Evolutionary conservation across 1,140 invertebrate species (phyloP), one percentile per base, ranked within the genome.

Genomic region (Trachymyrmex septentrionalis): DNA sequence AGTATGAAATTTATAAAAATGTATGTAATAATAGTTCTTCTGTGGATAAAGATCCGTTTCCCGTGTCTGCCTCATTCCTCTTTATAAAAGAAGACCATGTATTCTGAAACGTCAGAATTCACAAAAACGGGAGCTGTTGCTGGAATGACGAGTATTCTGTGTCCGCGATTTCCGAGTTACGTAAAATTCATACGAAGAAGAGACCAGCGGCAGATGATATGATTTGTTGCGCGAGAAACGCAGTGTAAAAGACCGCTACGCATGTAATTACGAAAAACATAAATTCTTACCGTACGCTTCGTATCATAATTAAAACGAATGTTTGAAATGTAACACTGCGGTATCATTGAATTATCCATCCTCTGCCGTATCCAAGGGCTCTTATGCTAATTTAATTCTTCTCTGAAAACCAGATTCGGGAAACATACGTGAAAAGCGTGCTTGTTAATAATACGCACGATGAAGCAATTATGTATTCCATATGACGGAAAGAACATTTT

Each of bases 221-320:
- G 69, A 84, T 84, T 84, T 84, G 80, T 84, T 73, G 80, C 69
- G 80, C 80, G 80, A 84, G 80, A 84, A 84, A 84, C 80, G 80
- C 80, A 75, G 44, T 61, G 80, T 75, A 84, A 84, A 84, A 84
- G 80, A 84, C 80, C 80, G 69, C 67, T 75, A 84, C 80, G 80
- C 80, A 84, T 84, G 80, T 84, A 84, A 84, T 84, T 84, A 82
- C 80, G 80, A 82, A 84, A 84, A 84, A 84, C 80, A 84, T 84
- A 84, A 84, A 84, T 84, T 84, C 80, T 84, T 84, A 82, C 80
- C 67, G 80, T 82, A 84, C 80, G 80, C 69, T 84, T 84, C 80
- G 80, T 84, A 84, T 84, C 69, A 84, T 84, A 84, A 84, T 84
- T 84, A 84, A 84, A 84, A 84, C 67, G 69, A 84, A 84, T 84